These are phyloP conservation scores for Drosophila kuntzei DNA, from an alignment of 2,888 invertebrate genomes.

Conservation along the genomic window DNA sequence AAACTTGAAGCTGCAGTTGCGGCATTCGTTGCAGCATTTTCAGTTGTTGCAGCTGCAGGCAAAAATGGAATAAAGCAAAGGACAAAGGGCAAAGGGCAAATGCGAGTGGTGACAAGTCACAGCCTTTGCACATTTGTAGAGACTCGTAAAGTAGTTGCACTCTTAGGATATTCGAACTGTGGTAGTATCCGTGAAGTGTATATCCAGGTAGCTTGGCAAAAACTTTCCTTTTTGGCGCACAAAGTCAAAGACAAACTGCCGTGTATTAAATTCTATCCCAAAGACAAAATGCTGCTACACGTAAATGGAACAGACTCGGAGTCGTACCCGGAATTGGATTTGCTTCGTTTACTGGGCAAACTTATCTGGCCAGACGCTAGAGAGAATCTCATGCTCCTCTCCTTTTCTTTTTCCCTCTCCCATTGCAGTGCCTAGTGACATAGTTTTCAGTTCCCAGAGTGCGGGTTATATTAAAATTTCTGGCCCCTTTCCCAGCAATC, in stretches of 20 bases:
- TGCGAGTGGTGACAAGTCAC: conserved; percentile 76
- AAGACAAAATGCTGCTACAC: conserved; percentile 78
- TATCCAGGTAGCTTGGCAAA: conserved; percentile 40
- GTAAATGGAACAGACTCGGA: conserved; percentile 41
- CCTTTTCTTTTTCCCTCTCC: neutral
- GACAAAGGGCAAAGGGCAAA: conserved; percentile 35
- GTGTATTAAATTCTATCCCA: conserved; percentile 78
- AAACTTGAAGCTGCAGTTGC: conserved; percentile 52
- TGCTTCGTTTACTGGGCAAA: conserved; percentile 65
- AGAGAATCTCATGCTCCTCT: neutral
- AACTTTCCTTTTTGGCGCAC: conserved; percentile 42
- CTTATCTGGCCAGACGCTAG: conserved; percentile 48
- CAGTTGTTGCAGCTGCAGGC: conserved; percentile 17
- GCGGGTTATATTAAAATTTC: conserved; percentile 76
- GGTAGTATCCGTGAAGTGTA: conserved; percentile 12
- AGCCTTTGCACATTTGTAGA: conserved; percentile 71
- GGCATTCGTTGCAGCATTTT: conserved; percentile 1
- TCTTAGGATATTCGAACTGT: conserved; percentile 7
- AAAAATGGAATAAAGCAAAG: conserved; percentile 31
- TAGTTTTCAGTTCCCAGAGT: conserved; percentile 49
- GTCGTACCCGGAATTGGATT: conserved; percentile 62
- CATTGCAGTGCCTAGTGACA: conserved; percentile 61
- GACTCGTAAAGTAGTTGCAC: conserved; percentile 26
- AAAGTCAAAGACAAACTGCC: conserved; percentile 77
- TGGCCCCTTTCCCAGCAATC: conserved; percentile 30